Base-by-base conservation (phyloP, 2,888 invertebrate genomes). In the Coelinius sp. region DNA sequence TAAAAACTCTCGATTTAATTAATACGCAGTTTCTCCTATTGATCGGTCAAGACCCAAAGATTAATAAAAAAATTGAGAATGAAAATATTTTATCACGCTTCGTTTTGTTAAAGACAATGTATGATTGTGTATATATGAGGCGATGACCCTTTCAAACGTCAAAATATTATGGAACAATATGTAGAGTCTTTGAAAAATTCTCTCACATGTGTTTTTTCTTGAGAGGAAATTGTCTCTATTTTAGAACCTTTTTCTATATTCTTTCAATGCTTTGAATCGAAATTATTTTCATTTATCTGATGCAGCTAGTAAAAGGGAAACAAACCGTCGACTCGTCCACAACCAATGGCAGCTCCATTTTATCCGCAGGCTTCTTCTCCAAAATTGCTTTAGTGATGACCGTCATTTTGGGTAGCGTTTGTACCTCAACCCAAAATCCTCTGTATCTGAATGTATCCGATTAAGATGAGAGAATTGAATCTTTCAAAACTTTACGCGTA, bases 361-460 rank as follows among this genome's bases (percentile, higher is more conserved):
- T 92, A 78, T 93, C 92, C 24, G 84, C 88, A 59, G 86, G 88
- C 88, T 94, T 94, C 88, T 94, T 94, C 76, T 93, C 92, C 68
- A 91, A 90, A 75, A 92, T 90, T 27, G 93, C 91, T 86, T 94
- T 95, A 6, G 93, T 93, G 81, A 95, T 89, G 86, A 95, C 92
- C 75, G 95, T 95, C 95, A 96, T 96, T 68, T 44, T 65, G 59
- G n/a, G n/a, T 20, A 8, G 4, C 10, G 20, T 68, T 59, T 8
- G 14, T 62, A 2, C 10, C 12, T 35, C 41, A n/a, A 14, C 44
- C 5, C 35, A 31, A 64, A 66, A n/a, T 12, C 25, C 12, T n/a
- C 24, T 59, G 38, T 25, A 41, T 41, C 8, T 8, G 31, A 35
- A 27, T 31, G 12, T 7, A 22, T 46, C 17, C 8, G 8, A 7